phyloP scores from a whole-genome alignment of 2,888 invertebrate species.

The Thymelicus acteon region DNA sequence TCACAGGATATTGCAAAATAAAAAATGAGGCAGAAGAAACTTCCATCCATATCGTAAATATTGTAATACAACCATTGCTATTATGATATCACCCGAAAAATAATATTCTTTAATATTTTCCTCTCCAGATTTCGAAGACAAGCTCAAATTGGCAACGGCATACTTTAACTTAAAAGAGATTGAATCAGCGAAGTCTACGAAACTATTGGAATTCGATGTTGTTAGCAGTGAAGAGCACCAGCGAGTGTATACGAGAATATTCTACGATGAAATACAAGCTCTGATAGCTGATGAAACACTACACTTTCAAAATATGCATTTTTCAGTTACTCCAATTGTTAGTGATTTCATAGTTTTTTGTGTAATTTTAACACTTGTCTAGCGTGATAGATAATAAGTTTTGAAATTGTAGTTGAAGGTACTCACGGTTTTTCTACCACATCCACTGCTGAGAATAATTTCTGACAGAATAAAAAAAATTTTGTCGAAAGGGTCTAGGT shows the following conservation, averaged over 20 bases:
- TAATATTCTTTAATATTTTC: slow-evolving; percentile 7
- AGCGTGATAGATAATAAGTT: no score
- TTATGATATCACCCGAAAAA: no score
- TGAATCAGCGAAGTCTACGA: slow-evolving; percentile 65
- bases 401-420: no score
- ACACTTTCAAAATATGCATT: slow-evolving; percentile 69
- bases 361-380: no score
- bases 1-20: no score
- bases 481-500: no score
- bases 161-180: slow-evolving; percentile 67
- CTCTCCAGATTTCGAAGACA: slow-evolving; percentile 72
- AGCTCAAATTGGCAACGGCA: slow-evolving; percentile 68
- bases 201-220: slow-evolving; percentile 72
- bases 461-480: no score
- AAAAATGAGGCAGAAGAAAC: no score
- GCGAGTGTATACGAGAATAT: slow-evolving; percentile 74
- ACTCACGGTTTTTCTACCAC: no score
- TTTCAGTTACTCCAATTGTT: slow-evolving; percentile 82
- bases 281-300: slow-evolving; percentile 72
- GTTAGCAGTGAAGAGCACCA: slow-evolving; percentile 72
- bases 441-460: no score
- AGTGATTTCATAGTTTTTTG: slow-evolving; percentile 48
- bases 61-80: no score
- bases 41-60: no score
- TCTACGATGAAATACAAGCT: slow-evolving; percentile 73